These are phyloP conservation scores for Serilophus lunatus DNA, from an alignment of 2,113 vertebrate species.

Conservation along the genomic window DNA sequence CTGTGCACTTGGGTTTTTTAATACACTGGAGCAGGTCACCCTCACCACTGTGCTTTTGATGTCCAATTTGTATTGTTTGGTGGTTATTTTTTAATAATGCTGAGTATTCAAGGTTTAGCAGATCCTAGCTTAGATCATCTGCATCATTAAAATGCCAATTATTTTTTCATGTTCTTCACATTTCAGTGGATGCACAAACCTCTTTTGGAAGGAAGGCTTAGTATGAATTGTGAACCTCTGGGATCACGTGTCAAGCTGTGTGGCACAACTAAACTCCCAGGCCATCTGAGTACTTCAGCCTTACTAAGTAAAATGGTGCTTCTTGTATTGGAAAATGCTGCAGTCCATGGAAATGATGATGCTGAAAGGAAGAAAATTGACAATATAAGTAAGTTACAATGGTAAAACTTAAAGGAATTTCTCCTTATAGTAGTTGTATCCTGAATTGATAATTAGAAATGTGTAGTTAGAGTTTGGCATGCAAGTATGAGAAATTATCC, in stretches of 20 bases:
- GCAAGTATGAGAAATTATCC: neutral
- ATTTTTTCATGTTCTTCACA: neutral
- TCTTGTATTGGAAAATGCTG: slow-evolving; percentile 48
- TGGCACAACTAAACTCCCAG: slow-evolving; percentile 75
- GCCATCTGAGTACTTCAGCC: slow-evolving; percentile 84
- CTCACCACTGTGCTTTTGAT: neutral
- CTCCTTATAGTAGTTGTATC: neutral
- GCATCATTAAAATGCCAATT: neutral
- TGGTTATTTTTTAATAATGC: neutral
- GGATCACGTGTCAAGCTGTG: slow-evolving; percentile 69
- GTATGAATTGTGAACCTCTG: slow-evolving; percentile 77
- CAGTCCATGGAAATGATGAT: slow-evolving; percentile 42
- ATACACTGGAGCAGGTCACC: neutral
- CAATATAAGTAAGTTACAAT: slow-evolving; percentile 72
- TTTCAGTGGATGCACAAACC: slow-evolving; percentile 88
- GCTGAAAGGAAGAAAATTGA: slow-evolving; percentile 55
- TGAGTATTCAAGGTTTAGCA: neutral
- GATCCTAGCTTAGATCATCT: too few species aligned
- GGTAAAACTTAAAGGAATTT: neutral
- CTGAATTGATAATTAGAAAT: neutral
- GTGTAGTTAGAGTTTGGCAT: neutral
- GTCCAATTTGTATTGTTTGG: neutral
- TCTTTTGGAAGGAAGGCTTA: slow-evolving; percentile 80
- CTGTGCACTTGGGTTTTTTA: neutral
- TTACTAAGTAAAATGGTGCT: slow-evolving; percentile 81